A percentile compares a stretch with the other conserved stretches of the same genome.
Evolutionary conservation across 2,888 invertebrate species (phyloP).

Genomic region (Oxystoma pomonae): DNA sequence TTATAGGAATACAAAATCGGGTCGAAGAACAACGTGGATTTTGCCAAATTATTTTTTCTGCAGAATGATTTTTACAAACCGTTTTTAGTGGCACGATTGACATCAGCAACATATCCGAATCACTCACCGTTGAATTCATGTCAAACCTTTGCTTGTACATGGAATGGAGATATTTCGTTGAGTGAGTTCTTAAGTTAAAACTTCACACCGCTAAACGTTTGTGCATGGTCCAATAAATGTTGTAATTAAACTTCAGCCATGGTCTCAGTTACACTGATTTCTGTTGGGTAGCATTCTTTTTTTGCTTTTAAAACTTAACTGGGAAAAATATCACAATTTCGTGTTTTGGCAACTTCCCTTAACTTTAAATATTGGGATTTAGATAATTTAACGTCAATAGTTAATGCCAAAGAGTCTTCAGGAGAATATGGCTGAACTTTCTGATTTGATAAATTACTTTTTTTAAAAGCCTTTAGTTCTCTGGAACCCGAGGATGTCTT

Average conservation of each 20-base stretch:
- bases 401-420: constrained; percentile 1
- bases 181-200: background rate
- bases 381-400: background rate
- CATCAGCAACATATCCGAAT: constrained; percentile 3
- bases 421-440: constrained; percentile 1
- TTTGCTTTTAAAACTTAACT: background rate
- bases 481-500: background rate
- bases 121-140: background rate
- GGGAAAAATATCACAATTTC: background rate
- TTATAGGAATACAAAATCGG: too few species aligned
- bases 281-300: constrained; percentile 1
- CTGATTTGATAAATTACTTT: background rate
- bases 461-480: background rate
- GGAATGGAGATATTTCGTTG: too few species aligned
- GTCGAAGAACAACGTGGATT: constrained; percentile 1
- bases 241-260: background rate
- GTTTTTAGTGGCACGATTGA: background rate
- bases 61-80: too few species aligned
- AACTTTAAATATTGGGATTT: constrained; percentile 2
- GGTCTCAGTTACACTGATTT: background rate
- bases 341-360: background rate
- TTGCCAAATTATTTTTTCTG: too few species aligned
- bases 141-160: background rate
- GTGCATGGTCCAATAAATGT: background rate
- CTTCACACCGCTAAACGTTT: background rate